phyloP scores from a whole-genome alignment of 1,140 invertebrate genomes.

The Cardiocondyla obscurior region DNA sequence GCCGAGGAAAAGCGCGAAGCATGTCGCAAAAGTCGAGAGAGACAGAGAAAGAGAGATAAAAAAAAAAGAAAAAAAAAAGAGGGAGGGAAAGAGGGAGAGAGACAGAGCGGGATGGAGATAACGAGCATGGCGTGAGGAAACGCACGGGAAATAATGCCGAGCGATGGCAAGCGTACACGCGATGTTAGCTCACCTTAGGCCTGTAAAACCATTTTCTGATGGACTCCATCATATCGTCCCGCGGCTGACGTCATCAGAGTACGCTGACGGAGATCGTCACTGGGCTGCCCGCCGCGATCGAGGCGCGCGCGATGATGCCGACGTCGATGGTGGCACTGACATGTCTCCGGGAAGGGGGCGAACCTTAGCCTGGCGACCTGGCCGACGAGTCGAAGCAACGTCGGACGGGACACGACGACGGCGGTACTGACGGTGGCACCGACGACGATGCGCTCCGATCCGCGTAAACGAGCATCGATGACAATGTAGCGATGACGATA shows the following conservation, averaged over 20 bases:
- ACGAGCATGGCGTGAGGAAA: background rate
- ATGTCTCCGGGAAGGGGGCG: background rate
- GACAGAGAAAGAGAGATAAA: background rate
- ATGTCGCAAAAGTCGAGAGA: too few relatives aligned
- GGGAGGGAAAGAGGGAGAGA: background rate
- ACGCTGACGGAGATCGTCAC: slow-evolving; percentile 61
- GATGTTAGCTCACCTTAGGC: slow-evolving; percentile 90
- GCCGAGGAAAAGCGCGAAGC: background rate
- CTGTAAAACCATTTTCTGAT: slow-evolving; percentile 96
- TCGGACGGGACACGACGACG: background rate
- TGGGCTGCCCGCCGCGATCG: slow-evolving; percentile 52
- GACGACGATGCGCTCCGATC: slow-evolving; percentile 1
- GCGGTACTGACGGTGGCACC: slow-evolving; percentile 12
- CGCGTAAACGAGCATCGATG: slow-evolving; percentile 12
- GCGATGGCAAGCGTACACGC: slow-evolving; percentile 24
- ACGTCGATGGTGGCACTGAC: slow-evolving; percentile 3
- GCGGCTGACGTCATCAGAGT: slow-evolving; percentile 62
- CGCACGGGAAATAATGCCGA: background rate
- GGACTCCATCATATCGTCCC: slow-evolving; percentile 89
- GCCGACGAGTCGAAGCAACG: background rate
- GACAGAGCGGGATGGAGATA: background rate
- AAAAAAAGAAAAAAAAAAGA: background rate
- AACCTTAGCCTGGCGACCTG: background rate
- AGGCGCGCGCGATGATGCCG: slow-evolving; percentile 16
- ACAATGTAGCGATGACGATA: background rate